These are phyloP conservation scores for Benitochromis conjunctus DNA, from an alignment of 2,113 vertebrate genomes.

Conservation along the genomic window DNA sequence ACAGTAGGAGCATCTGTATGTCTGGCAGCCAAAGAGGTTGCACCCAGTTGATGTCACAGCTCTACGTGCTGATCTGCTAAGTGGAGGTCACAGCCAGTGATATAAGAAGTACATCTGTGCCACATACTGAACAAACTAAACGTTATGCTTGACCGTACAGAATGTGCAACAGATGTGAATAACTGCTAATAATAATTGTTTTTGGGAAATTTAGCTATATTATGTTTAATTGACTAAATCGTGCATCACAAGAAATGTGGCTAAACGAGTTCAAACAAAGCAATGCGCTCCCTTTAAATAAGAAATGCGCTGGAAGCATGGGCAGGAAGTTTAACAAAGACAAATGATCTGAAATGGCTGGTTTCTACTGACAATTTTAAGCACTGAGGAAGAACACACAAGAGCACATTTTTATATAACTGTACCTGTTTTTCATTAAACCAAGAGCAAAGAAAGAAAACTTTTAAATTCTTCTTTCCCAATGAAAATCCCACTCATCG, in stretches of 20 bases:
- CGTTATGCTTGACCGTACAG: background rate
- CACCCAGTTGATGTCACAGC: constrained; percentile 66
- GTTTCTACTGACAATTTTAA: background rate
- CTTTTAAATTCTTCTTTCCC: background rate
- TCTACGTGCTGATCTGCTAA: constrained; percentile 31
- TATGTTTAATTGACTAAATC: background rate
- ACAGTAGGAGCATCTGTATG: constrained; percentile 63
- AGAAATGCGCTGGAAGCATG: background rate
- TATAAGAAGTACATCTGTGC: constrained; percentile 37
- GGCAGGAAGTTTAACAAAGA: background rate
- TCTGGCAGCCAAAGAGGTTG: constrained; percentile 54
- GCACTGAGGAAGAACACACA: background rate
- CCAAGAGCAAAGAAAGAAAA: background rate
- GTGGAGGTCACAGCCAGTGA: background rate
- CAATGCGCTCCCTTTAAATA: background rate
- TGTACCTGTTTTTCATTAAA: background rate
- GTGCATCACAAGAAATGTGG: background rate
- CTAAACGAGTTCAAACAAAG: background rate
- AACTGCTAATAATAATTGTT: background rate
- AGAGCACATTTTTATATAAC: background rate
- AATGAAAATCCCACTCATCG: background rate
- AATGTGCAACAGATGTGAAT: background rate
- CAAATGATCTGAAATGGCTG: background rate
- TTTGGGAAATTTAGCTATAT: background rate
- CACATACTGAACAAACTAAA: constrained; percentile 6